Percentiles rank a stretch among this genome's conserved stretches.
Conservation (phyloP, 2,888 invertebrate species). For the Globia sparganii region DNA sequence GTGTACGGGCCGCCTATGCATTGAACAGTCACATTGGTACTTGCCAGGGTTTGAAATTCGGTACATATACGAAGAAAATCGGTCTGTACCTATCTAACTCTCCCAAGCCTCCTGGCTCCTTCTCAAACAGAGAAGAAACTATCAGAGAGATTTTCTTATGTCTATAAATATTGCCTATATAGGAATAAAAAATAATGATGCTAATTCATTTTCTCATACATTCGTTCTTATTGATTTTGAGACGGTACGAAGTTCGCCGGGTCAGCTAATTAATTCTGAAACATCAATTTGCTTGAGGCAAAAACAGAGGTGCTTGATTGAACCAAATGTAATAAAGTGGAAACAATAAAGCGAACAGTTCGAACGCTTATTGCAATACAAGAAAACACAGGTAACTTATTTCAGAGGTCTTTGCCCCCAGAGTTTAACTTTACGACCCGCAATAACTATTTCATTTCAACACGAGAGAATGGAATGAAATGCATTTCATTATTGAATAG, state of each 20-base stretch:
- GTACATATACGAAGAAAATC: not conserved
- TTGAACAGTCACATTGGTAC: too few species aligned
- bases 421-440: conserved; percentile 29
- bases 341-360: conserved; percentile 16
- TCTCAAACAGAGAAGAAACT: not conserved
- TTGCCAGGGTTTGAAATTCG: not conserved
- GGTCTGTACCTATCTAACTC: not conserved
- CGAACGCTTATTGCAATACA: conserved; percentile 2
- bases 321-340: not conserved
- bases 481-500: conserved; percentile 22
- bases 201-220: too few species aligned
- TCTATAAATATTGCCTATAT: not conserved
- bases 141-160: not conserved
- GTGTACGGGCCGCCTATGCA: too few species aligned
- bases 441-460: conserved; percentile 39
- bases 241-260: too few species aligned
- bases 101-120: not conserved
- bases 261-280: too few species aligned
- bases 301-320: conserved; percentile 8
- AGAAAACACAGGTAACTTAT: conserved; percentile 30
- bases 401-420: conserved; percentile 40
- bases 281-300: not conserved
- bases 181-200: too few species aligned
- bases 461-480: conserved; percentile 36
- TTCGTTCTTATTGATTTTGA: too few species aligned